Evolutionary conservation across 2,888 invertebrate species (phyloP).

Genomic region (Oeneis ivallda): DNA sequence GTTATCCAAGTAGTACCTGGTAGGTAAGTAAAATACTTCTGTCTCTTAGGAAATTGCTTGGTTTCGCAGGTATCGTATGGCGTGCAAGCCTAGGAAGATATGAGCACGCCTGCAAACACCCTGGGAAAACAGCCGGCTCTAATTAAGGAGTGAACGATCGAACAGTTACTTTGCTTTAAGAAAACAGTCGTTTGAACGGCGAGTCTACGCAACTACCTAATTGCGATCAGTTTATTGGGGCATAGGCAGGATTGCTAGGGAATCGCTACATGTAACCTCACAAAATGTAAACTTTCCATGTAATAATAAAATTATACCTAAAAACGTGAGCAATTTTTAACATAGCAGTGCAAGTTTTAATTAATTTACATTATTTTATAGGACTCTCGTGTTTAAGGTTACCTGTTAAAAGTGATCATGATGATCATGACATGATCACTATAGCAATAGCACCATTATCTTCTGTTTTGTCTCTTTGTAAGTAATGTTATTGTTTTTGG

Average conservation of each 20-base stretch:
- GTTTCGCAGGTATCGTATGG: slow-evolving; percentile 38
- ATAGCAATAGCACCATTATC: no score
- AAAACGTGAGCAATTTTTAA: no score
- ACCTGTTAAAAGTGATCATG: not conserved
- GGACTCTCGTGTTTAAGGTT: no score
- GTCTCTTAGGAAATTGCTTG: slow-evolving; percentile 36
- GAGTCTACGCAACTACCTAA: slow-evolving; percentile 32
- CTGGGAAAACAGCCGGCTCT: slow-evolving; percentile 62
- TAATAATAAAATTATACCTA: not conserved
- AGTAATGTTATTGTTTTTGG: no score
- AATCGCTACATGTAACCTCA: not conserved
- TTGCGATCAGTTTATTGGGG: slow-evolving; percentile 29
- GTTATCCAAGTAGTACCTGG: not conserved
- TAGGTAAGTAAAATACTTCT: not conserved
- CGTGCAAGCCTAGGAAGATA: slow-evolving; percentile 52
- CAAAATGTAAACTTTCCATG: not conserved
- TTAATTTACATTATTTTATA: no score
- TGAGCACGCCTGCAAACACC: slow-evolving; percentile 64
- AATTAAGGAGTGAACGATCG: slow-evolving; percentile 70
- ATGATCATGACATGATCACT: no score
- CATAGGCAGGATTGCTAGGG: not conserved
- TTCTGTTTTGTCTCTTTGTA: no score
- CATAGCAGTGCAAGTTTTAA: no score
- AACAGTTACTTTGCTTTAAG: slow-evolving; percentile 51
- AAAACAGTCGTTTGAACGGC: slow-evolving; percentile 26